Conservation (phyloP, 2,888 invertebrate genomes). For the Cyclophora punctaria region DNA sequence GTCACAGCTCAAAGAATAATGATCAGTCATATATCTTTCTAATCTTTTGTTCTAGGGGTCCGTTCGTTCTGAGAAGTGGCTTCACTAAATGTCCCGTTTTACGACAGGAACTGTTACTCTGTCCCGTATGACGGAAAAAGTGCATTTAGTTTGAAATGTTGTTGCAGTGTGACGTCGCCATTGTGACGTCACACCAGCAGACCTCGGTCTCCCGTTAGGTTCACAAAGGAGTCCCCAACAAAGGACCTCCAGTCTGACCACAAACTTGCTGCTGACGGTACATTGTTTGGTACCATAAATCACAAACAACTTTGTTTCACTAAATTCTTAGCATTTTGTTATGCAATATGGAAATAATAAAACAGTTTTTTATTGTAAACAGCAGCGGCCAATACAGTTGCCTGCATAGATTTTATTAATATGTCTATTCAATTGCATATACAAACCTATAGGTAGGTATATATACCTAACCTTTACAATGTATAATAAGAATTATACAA, state of each 20-base stretch:
- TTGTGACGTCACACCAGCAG: constrained; percentile 36
- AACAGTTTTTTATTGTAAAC: no score
- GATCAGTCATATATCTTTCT: constrained; percentile 53
- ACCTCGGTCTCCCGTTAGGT: constrained; percentile 47
- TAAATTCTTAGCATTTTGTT: no score
- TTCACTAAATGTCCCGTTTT: constrained; percentile 63
- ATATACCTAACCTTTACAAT: no score
- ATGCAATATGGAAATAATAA: no score
- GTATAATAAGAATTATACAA: no score
- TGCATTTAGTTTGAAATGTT: constrained; percentile 54
- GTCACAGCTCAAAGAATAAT: constrained; percentile 54
- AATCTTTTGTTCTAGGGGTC: constrained; percentile 51
- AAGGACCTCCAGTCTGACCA: constrained; percentile 51
- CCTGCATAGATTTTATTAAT: no score
- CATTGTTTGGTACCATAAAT: constrained; percentile 48
- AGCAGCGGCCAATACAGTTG: no score
- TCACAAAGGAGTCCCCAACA: constrained; percentile 51
- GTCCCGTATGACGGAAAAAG: constrained; percentile 56
- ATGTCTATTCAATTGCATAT: no score
- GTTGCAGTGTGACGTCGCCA: constrained; percentile 55
- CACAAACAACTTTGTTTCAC: constrained; percentile 16
- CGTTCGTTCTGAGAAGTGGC: constrained; percentile 56
- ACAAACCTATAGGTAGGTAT: no score
- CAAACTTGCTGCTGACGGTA: constrained; percentile 55
- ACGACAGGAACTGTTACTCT: constrained; percentile 65